Base-by-base conservation (phyloP, 2,888 invertebrate species). In the Perithous albicinctus region DNA sequence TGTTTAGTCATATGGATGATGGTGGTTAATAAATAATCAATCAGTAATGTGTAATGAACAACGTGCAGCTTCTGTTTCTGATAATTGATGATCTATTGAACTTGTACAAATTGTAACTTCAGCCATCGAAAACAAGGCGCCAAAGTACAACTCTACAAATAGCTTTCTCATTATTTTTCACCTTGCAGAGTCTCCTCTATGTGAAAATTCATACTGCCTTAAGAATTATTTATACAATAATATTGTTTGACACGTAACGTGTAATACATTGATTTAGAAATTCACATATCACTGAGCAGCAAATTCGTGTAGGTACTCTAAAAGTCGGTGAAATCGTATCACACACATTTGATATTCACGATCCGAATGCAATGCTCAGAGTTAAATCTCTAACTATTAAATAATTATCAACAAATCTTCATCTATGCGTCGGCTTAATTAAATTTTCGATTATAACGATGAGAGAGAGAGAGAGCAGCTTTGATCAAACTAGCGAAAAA, bases 401-500 rank as follows among this genome's bases (percentile, higher is more conserved):
- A 51, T 51, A 67, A 51, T 67, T 23, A 51, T 23, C 48, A 32
- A 35, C 5, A 6, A 35, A 51, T 35, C 18, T n/a, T 20, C n/a
- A 32, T 32, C 12, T 48, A 18, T 12, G 29, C 26, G 2, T 12
- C 7, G 26, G 5, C 8, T 20, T 12, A 35, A 67, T 67, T 51
- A 35, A 67, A 51, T 51, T 67, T 67, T 35, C 46, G 59, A 70
- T 72, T 32, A 43, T 29, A 59, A 32, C 43, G 43, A 23, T 23
- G 23, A 23, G 26, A 12, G 23, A n/a, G n/a, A n/a, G 23, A 23
- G 26, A 12, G 23, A n/a, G n/a, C 6, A 41, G 20, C 41, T 70
- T 41, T 41, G 59, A 72, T 72, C 12, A 32, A 70, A 59, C 29
- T 72, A 15, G 29, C 59, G 20, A 72, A 72, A 72, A 29, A 72